Base-by-base conservation (phyloP, 2,113 vertebrate species). In the Grammomys dolichurus region DNA sequence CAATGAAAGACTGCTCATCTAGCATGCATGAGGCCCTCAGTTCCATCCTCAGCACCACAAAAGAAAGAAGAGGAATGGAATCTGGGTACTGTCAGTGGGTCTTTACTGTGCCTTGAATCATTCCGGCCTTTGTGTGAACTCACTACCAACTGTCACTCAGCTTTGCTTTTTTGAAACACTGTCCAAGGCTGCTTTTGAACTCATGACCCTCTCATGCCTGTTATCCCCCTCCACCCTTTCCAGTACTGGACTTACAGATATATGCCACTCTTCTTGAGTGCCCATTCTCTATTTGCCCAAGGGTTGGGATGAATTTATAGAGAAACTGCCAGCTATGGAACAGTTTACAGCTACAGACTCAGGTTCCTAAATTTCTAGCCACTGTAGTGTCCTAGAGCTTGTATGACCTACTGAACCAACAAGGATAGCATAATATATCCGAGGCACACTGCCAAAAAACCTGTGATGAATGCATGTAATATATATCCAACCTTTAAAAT, bases 361-460 rank as follows among this genome's bases (percentile, higher is more conserved):
- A 67, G 28, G 73, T 63, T 60, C 60, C 70, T 77, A 87, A 51
- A 78, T 63, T 63, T 40, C 75, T n/a, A 58, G 5, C 11, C 22
- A 48, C 17, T 48, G 70, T 69, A 78, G 46, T n/a, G 31, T 31
- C 91, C 31, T 85, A 51, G 65, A 78, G 67, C 72, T 91, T 92
- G 43, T 69, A 75, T 95, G 80, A 86, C 5, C 20, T 81, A 87
- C 73, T 60, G 51, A 70, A 90, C 43, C 24, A 51, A 84, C 46
- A 77, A 88, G 20, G 14, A 11, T 1, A 60, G 26, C 77, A 63
- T 60, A 87, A 56, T n/a, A 65, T 1, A 1, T 24, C 19, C 58
- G 63, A 76, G 65, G 40, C 31, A 96, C 65, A 89, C 20, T 89
- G n/a, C 58, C 43, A 58, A 90, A 81, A 58, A 95, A 90, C 31